Evolutionary conservation across 2,888 invertebrate species (phyloP).

Genomic region (Diabrotica balteata): DNA sequence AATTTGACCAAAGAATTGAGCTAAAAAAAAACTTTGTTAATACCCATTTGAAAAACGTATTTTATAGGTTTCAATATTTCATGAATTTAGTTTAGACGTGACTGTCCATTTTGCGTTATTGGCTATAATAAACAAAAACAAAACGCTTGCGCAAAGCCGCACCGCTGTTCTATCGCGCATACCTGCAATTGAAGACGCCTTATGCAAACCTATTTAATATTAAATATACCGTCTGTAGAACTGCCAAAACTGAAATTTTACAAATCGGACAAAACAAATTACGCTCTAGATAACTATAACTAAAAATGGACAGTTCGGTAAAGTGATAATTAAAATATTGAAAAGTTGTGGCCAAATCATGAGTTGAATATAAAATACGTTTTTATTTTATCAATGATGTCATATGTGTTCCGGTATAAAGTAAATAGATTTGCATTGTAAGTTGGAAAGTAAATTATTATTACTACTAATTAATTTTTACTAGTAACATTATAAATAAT

Average conservation of each 20-base stretch:
- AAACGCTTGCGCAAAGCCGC: background rate
- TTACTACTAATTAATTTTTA: too few relatives aligned
- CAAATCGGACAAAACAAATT: background rate
- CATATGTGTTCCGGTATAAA: background rate
- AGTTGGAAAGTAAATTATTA: too few relatives aligned
- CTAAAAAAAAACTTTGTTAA: slow-evolving; percentile 4
- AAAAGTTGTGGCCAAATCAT: slow-evolving; percentile 1
- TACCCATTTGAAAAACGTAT: slow-evolving; percentile 3
- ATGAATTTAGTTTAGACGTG: background rate
- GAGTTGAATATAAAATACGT: slow-evolving; percentile 1
- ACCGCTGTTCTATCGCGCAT: too few relatives aligned
- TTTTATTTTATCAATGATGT: background rate
- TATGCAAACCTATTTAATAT: background rate
- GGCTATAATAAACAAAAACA: background rate
- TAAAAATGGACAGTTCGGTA: background rate
- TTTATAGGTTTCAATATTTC: background rate
- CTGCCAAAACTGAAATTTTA: background rate
- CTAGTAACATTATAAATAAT: too few relatives aligned
- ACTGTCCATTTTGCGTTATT: background rate
- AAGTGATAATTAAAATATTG: background rate
- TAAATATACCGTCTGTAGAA: too few relatives aligned
- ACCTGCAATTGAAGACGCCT: background rate
- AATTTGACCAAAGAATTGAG: slow-evolving; percentile 7
- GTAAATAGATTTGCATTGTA: too few relatives aligned
- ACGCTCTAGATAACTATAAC: background rate